phyloP scores from a whole-genome alignment of 2,113 vertebrate genomes.

The Romanogobio albipinnatus region DNA sequence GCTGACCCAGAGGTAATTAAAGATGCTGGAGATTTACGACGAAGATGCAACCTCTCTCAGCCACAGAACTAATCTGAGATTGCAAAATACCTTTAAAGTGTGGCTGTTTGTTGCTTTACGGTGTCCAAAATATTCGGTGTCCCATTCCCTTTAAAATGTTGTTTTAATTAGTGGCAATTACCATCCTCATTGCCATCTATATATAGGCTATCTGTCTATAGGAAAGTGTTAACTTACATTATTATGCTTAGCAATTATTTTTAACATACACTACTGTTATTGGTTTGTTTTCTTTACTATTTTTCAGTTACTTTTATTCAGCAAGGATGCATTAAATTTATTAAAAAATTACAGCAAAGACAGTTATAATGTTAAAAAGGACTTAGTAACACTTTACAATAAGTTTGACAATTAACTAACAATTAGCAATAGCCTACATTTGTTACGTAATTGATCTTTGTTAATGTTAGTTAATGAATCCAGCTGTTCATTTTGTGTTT shows the following conservation, averaged over 20 bases:
- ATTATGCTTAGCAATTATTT: no score
- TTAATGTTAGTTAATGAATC: no score
- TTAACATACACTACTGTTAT: no score
- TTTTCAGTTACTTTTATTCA: no score
- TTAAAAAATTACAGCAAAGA: neutral
- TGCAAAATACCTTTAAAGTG: slow-evolving; percentile 31
- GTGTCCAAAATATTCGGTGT: neutral
- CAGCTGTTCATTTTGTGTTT: no score
- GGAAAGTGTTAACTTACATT: no score
- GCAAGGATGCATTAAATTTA: neutral
- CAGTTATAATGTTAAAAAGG: neutral
- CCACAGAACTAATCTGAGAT: neutral
- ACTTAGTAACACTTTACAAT: no score
- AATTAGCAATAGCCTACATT: no score
- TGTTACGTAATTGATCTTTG: no score
- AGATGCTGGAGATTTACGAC: slow-evolving; percentile 43
- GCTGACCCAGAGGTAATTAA: slow-evolving; percentile 52
- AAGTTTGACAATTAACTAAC: no score
- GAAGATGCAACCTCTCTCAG: slow-evolving; percentile 18
- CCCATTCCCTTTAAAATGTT: neutral
- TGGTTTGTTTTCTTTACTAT: no score
- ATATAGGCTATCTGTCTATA: no score
- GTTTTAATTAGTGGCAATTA: neutral
- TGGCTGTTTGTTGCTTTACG: neutral
- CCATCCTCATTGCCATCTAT: neutral